Percentiles rank a stretch among this genome's conserved stretches.
phyloP scores from a whole-genome alignment of 2,797 vertebrate genomes.

The Tauraco hartlaubi region DNA sequence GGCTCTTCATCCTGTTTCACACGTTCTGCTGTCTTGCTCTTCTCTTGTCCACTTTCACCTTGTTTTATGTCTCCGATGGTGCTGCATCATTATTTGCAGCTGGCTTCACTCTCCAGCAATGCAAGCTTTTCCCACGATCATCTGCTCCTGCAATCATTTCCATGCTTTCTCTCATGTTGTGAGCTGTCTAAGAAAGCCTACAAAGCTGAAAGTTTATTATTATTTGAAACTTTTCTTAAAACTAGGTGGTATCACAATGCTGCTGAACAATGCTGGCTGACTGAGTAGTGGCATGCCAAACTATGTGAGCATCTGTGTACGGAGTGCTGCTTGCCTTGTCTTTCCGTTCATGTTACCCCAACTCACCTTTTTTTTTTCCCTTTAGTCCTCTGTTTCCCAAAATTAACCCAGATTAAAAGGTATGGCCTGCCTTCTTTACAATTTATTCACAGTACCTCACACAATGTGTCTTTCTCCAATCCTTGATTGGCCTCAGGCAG shows the following conservation, averaged over 20 bases:
- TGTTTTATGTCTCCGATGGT: not conserved
- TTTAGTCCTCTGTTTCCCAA: not conserved
- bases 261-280: not conserved
- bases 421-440: not conserved
- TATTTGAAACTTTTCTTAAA: not conserved
- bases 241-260: not conserved
- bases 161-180: not conserved
- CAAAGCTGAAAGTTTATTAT: not conserved
- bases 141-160: not conserved
- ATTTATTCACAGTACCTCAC: not conserved
- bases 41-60: not conserved
- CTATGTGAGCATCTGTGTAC: not conserved
- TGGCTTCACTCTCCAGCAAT: not conserved
- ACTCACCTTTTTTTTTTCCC: not conserved
- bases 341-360: not conserved
- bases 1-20: not conserved
- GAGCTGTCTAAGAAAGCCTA: not conserved
- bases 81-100: not conserved
- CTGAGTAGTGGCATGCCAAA: not conserved
- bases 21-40: not conserved
- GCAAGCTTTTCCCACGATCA: not conserved
- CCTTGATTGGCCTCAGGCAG: not conserved
- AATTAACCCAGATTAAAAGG: not conserved
- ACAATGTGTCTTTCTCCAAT: not conserved
- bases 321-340: not conserved